Evolutionary conservation across 2,113 vertebrate genomes (phyloP).

Genomic region (Laticauda laticaudata): DNA sequence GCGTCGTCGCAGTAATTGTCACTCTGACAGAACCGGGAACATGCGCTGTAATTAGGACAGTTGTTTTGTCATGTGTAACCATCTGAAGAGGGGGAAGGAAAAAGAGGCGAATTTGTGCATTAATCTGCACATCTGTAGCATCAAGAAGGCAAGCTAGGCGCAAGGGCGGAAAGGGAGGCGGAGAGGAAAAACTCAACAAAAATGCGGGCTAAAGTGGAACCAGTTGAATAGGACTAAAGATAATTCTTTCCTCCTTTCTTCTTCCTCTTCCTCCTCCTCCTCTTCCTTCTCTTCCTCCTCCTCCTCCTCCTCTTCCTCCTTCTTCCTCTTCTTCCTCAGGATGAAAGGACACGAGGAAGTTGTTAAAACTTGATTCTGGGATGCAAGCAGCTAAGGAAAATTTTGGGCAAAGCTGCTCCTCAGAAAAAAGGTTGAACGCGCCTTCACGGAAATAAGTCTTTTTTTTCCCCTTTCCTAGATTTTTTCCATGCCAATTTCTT

Average conservation of each 20-base stretch:
- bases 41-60: conserved; percentile 71
- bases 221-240: neutral
- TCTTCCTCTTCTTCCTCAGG: neutral
- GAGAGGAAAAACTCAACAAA: conserved; percentile 28
- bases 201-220: conserved; percentile 58
- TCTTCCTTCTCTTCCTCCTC: too few relatives aligned
- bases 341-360: neutral
- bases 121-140: conserved; percentile 52
- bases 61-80: conserved; percentile 73
- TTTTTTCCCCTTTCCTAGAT: neutral
- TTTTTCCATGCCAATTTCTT: neutral
- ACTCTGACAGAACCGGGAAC: conserved; percentile 66
- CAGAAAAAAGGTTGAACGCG: neutral
- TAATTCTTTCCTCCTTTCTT: neutral
- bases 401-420: neutral
- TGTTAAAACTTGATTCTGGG: too few relatives aligned
- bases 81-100: conserved; percentile 68
- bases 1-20: conserved; percentile 68
- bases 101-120: conserved; percentile 60
- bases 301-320: neutral
- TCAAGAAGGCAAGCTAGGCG: conserved; percentile 49
- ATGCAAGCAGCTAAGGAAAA: neutral
- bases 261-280: neutral
- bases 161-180: neutral
- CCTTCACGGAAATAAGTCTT: too few relatives aligned